Conservation (phyloP, 1,140 invertebrate genomes). For the Drosophila kanapiae region DNA sequence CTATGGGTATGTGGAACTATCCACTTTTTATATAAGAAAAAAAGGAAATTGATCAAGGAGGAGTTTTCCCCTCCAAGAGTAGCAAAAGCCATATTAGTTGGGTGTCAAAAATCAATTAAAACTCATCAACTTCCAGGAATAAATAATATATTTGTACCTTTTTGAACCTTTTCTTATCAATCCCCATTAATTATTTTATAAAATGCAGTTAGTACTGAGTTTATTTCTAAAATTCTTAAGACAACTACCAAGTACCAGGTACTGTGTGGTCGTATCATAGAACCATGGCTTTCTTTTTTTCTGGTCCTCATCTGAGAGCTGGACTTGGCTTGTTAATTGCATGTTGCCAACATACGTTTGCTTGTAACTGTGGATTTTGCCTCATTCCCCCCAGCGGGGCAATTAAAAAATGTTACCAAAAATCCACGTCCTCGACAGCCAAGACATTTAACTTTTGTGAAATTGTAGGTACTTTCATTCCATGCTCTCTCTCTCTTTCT, state of each 20-base stretch:
- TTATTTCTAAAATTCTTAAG: background rate
- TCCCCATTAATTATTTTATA: background rate
- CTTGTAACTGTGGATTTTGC: conserved; percentile 52
- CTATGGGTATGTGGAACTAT: conserved; percentile 1
- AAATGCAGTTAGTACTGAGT: background rate
- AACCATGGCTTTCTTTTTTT: background rate
- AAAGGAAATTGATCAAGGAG: too few species aligned
- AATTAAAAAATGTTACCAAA: conserved; percentile 66
- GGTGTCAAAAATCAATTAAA: too few species aligned
- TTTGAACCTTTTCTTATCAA: background rate
- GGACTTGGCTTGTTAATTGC: conserved; percentile 70
- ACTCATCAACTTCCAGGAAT: background rate
- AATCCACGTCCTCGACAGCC: conserved; percentile 35
- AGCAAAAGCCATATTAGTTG: background rate
- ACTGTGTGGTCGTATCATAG: background rate
- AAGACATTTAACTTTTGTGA: conserved; percentile 56
- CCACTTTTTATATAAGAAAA: background rate
- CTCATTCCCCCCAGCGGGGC: conserved; percentile 11
- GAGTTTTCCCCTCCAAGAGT: background rate
- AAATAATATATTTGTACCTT: background rate
- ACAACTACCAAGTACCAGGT: background rate
- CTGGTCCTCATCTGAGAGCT: conserved; percentile 18
- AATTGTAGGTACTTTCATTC: conserved; percentile 27
- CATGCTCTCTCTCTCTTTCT: background rate
- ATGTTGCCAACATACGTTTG: conserved; percentile 64